Evolutionary conservation across 2,888 invertebrate genomes (phyloP).

Genomic region (Torymus auratus): DNA sequence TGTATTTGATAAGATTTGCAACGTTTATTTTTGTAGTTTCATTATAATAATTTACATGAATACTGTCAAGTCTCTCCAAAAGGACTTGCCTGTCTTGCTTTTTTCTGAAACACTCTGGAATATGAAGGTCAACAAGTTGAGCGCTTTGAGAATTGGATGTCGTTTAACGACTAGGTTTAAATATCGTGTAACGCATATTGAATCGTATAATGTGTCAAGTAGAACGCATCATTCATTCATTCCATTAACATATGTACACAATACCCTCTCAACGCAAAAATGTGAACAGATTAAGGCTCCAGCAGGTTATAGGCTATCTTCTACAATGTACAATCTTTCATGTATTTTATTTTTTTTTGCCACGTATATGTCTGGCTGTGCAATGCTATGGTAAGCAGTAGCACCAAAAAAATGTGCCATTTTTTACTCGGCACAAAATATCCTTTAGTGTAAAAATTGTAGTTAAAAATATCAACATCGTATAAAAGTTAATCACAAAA

Average conservation of each 20-base stretch:
- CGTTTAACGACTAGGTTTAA: conserved; percentile 53
- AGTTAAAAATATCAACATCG: conserved; percentile 50
- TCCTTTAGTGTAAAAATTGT: conserved; percentile 45
- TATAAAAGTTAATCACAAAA: conserved; percentile 41
- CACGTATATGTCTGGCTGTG: conserved; percentile 73
- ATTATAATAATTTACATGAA: conserved; percentile 69
- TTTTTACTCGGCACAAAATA: conserved; percentile 62
- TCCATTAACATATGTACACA: conserved; percentile 75
- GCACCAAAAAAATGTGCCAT: conserved; percentile 72
- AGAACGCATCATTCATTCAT: conserved; percentile 72
- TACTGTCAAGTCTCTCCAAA: conserved; percentile 61
- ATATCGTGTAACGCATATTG: conserved; percentile 54
- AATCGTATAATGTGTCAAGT: conserved; percentile 55
- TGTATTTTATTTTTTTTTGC: conserved; percentile 70
- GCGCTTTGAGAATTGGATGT: conserved; percentile 46
- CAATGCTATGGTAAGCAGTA: conserved; percentile 75
- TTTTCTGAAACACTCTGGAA: conserved; percentile 58
- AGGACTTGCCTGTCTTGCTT: conserved; percentile 57
- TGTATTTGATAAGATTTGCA: conserved; percentile 74
- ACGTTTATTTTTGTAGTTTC: conserved; percentile 67
- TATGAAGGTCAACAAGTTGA: conserved; percentile 58
- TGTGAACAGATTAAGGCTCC: conserved; percentile 77
- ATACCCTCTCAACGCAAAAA: conserved; percentile 72
- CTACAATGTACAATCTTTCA: conserved; percentile 76
- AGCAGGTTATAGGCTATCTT: conserved; percentile 76